phyloP scores from a whole-genome alignment of 1,140 invertebrate species.

The Drosophila takahashii region DNA sequence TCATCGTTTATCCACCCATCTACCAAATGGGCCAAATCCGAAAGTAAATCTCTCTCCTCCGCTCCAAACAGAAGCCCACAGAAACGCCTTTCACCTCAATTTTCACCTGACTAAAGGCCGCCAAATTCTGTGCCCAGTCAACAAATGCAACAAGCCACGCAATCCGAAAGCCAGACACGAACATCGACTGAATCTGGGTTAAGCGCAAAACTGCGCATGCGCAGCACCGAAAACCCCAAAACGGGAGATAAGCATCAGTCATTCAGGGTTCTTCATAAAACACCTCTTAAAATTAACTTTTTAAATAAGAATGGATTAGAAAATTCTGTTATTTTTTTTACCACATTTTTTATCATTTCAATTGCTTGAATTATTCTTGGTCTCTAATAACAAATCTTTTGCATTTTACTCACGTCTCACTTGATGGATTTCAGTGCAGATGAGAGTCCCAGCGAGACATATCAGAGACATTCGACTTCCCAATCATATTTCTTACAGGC shows the following conservation, averaged over 20 bases:
- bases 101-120: conserved; percentile 52
- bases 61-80: conserved; percentile 50
- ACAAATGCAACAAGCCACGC: conserved; percentile 55
- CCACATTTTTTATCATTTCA: background rate
- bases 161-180: conserved; percentile 46
- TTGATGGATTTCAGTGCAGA: conserved; percentile 51
- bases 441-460: conserved; percentile 41
- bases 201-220: conserved; percentile 50
- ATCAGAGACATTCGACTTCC: conserved; percentile 6
- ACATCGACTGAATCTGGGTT: conserved; percentile 57
- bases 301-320: background rate
- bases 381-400: conserved; percentile 8
- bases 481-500: conserved; percentile 5
- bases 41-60: conserved; percentile 45
- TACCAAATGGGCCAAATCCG: conserved; percentile 48
- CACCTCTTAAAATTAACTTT: background rate
- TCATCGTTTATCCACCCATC: conserved; percentile 31
- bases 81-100: conserved; percentile 68
- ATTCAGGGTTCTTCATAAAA: conserved; percentile 5
- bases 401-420: conserved; percentile 51
- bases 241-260: conserved; percentile 15
- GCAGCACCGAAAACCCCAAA: conserved; percentile 22
- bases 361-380: background rate
- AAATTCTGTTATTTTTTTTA: background rate
- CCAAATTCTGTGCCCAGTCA: conserved; percentile 46